Evolutionary conservation across 2,797 vertebrate genomes (phyloP).

Genomic region (Graptemys geographica): DNA sequence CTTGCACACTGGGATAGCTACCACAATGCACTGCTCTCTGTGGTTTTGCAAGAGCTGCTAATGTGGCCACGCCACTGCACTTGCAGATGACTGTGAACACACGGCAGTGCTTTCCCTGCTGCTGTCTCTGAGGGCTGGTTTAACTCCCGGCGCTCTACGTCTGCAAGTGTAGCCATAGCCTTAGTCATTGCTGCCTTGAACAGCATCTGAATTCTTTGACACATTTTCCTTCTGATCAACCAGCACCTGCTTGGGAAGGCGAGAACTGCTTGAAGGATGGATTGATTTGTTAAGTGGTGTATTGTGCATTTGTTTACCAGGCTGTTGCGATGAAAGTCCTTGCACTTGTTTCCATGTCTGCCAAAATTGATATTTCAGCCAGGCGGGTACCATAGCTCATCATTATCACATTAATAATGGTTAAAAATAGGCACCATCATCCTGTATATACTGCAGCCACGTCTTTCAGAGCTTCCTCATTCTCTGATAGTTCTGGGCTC

Average conservation of each 20-base stretch:
- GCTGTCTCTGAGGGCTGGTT: too few relatives aligned
- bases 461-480: not conserved
- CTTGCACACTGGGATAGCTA: too few relatives aligned
- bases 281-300: constrained; percentile 55
- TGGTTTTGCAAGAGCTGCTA: too few relatives aligned
- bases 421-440: not conserved
- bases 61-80: too few relatives aligned
- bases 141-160: too few relatives aligned
- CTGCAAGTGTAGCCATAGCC: too few relatives aligned
- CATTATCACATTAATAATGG: not conserved
- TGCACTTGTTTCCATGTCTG: constrained; percentile 2
- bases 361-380: constrained; percentile 35
- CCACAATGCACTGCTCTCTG: too few relatives aligned
- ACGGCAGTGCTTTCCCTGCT: too few relatives aligned
- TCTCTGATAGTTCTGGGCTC: not conserved
- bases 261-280: constrained; percentile 43
- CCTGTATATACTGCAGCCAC: not conserved
- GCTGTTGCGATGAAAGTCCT: not conserved
- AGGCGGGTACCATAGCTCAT: not conserved
- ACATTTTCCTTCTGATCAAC: constrained; percentile 21
- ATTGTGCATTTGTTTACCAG: constrained; percentile 13
- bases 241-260: constrained; percentile 34
- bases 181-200: not conserved
- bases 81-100: too few relatives aligned
- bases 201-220: constrained; percentile 21